These are phyloP conservation scores for Capromys pilorides DNA, from an alignment of 2,797 vertebrate genomes.

Conservation along the genomic window DNA sequence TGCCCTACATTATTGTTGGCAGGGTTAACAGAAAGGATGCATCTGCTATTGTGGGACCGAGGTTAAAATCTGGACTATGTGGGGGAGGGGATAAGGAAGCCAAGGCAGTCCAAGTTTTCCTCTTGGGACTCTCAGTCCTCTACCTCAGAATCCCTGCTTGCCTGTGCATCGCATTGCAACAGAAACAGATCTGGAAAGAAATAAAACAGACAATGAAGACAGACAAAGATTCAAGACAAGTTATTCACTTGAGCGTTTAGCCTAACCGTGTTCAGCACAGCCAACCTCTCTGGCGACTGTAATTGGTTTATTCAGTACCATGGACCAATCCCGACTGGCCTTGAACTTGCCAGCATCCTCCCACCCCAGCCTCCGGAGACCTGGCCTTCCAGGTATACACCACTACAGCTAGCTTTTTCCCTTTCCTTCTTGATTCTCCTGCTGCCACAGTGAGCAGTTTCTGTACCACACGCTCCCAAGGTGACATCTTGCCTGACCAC, in stretches of 20 bases:
- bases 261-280: not conserved
- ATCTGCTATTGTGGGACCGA: not conserved
- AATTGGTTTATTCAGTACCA: not conserved
- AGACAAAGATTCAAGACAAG: not conserved
- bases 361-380: too few relatives aligned
- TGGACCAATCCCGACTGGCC: too few relatives aligned
- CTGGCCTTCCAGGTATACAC: not conserved
- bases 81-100: not conserved
- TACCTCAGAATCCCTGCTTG: not conserved
- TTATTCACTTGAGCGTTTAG: not conserved
- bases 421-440: not conserved
- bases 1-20: not conserved
- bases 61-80: not conserved
- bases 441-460: not conserved
- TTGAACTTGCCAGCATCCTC: too few relatives aligned
- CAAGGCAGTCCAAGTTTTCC: not conserved
- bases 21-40: not conserved
- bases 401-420: not conserved
- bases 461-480: not conserved
- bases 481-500: not conserved
- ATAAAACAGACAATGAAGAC: not conserved
- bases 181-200: not conserved
- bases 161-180: not conserved
- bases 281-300: not conserved
- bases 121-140: not conserved